phyloP scores from a whole-genome alignment of 2,888 invertebrate genomes.

The Tridacna gigas region DNA sequence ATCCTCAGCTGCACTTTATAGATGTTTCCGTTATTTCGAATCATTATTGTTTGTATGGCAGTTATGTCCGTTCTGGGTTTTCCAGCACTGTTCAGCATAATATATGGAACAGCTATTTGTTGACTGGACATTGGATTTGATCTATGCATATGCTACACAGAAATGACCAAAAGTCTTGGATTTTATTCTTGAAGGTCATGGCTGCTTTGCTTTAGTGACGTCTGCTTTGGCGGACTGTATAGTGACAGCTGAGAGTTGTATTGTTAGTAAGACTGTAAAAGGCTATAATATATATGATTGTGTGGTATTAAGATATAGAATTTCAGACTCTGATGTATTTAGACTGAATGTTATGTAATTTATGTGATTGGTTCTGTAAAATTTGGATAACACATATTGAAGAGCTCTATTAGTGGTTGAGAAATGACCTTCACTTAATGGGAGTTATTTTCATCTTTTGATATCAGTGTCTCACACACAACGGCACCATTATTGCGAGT shows the following conservation, averaged over 20 bases:
- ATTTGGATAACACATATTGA: constrained; percentile 23
- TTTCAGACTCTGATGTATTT: background rate
- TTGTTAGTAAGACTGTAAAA: background rate
- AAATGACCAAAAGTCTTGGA: constrained; percentile 37
- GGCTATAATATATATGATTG: background rate
- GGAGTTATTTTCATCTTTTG: constrained; percentile 21
- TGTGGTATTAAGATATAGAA: no score
- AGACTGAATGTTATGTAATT: background rate
- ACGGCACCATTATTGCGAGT: constrained; percentile 57
- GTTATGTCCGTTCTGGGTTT: no score
- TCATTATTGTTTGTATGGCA: constrained; percentile 44
- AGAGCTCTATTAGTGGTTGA: background rate
- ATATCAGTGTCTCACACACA: constrained; percentile 5
- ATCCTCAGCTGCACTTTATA: constrained; percentile 54
- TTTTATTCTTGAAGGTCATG: constrained; percentile 63
- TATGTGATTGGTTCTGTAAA: background rate
- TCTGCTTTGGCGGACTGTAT: constrained; percentile 46
- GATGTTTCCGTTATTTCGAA: constrained; percentile 59
- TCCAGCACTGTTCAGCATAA: no score
- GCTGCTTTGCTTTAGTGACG: constrained; percentile 51
- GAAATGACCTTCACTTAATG: constrained; percentile 24
- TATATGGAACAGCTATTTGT: background rate
- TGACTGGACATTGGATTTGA: background rate
- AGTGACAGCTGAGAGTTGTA: constrained; percentile 16
- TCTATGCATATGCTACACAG: constrained; percentile 36